Evolutionary conservation across 2,113 vertebrate genomes (phyloP), one percentile per base, ranked within the genome.

Genomic region (Etheostoma spectabile): DNA sequence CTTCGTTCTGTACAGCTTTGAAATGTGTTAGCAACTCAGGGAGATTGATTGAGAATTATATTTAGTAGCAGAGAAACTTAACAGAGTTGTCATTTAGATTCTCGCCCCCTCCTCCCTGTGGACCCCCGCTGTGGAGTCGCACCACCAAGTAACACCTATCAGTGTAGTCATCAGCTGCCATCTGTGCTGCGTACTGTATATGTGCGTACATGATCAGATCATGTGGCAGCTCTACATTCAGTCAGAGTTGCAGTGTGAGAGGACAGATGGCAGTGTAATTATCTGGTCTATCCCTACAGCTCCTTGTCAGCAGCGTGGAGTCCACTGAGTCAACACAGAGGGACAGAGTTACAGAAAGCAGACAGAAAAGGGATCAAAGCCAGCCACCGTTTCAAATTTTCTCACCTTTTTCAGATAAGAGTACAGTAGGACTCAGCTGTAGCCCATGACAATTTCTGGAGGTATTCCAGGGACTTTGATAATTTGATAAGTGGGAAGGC

Each of bases 241-340:
- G 90, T 91, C 88, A 89, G 88, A 74, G 76, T 42, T 72, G 60
- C 63, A 49, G 75, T 56, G 84, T 72, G 73, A 79, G 75, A 24
- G 77, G 88, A 67, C 93, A 94, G 92, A 93, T 93, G 92, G 92
- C 81, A 30, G 56, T n/a, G 70, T 87, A 92, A 93, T 93, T 86
- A 89, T 55, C 70, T 46, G 70, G 15, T 67, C 27, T 63, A 2
- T 75, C 77, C 87, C 88, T 16, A 63, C 83, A 71, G 88, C 70
- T 88, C 46, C 77, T 74, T 4, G 64, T 77, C 83, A 56, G 80
- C 82, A 49, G 74, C 83, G 8, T 24, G 45, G 42, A 73, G 70
- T 59, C 76, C 62, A 53, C 27, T 10, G 73, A 57, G 80, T 71
- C 68, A 55, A 56, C 76, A 48, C 67, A 6, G 69, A 62, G 48